Percentiles rank a stretch among this genome's conserved stretches.
Conservation (phyloP, 2,888 invertebrate species). For the Calameuta pallipes region DNA sequence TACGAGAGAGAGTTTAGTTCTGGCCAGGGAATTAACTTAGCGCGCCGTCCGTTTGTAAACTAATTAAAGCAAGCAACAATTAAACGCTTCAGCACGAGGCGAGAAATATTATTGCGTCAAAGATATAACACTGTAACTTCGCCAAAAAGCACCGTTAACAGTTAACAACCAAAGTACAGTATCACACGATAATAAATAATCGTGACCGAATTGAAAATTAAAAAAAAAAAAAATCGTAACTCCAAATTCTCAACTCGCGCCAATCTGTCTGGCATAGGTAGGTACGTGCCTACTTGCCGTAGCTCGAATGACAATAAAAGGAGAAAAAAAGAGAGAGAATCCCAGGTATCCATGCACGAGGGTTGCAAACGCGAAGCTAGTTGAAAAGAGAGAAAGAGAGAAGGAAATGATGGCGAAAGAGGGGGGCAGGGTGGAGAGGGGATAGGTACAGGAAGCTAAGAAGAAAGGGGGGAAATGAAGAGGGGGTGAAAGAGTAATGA, state of each 20-base stretch:
- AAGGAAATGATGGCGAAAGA: conserved; percentile 7
- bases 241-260: not conserved
- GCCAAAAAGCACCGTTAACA: not conserved
- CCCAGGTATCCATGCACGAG: not conserved
- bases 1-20: not conserved
- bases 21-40: not conserved
- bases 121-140: not conserved
- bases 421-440: conserved; percentile 12
- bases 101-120: not conserved
- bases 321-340: not conserved
- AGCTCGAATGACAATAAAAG: not conserved
- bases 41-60: not conserved
- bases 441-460: conserved; percentile 18
- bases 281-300: not conserved
- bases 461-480: conserved; percentile 58
- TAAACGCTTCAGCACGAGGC: not conserved
- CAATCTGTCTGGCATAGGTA: not conserved
- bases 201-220: too few relatives aligned
- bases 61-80: not conserved
- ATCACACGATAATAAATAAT: too few relatives aligned
- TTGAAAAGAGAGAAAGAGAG: conserved; percentile 14
- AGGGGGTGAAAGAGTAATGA: conserved; percentile 39
- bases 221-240: too few relatives aligned
- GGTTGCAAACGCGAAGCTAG: not conserved
- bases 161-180: not conserved